A percentile compares a stretch with the other conserved stretches of the same genome.
phyloP scores from a whole-genome alignment of 2,888 invertebrate species.

The Helicoverpa assulta region DNA sequence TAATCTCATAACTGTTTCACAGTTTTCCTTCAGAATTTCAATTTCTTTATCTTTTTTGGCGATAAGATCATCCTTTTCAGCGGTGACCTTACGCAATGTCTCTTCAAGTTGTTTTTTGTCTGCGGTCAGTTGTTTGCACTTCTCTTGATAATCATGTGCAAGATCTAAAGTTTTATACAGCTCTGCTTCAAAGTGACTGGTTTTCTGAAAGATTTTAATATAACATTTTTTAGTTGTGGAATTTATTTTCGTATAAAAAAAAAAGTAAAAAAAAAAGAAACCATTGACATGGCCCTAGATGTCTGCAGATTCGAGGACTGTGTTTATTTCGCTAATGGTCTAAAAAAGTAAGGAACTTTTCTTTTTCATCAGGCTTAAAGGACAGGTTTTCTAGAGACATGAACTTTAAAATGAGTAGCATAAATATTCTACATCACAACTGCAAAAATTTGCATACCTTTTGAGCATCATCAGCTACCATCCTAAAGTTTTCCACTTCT shows the following conservation, averaged over 20 bases:
- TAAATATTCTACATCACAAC: too few species aligned
- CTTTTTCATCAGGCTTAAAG: too few species aligned
- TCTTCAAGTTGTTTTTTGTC: constrained; percentile 83
- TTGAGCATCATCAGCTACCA: constrained; percentile 83
- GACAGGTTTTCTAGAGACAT: too few species aligned
- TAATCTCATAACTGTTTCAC: constrained; percentile 87
- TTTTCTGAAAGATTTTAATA: constrained; percentile 76
- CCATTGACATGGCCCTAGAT: neutral
- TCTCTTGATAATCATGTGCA: constrained; percentile 92
- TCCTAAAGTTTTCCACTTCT: constrained; percentile 87
- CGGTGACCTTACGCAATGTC: constrained; percentile 77
- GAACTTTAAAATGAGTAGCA: too few species aligned
- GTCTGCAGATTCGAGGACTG: too few species aligned
- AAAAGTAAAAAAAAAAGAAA: too few species aligned
- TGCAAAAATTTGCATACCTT: constrained; percentile 71
- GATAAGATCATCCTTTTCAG: constrained; percentile 72
- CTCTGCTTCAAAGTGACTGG: constrained; percentile 92
- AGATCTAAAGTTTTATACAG: constrained; percentile 93
- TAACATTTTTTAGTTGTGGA: too few species aligned
- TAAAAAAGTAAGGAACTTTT: too few species aligned
- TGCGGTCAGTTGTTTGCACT: constrained; percentile 88
- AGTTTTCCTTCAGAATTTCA: constrained; percentile 84
- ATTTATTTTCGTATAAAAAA: too few species aligned
- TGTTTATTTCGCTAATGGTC: too few species aligned
- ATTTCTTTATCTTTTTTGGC: constrained; percentile 80